Percentiles rank a stretch among this genome's conserved stretches.
Evolutionary conservation across 2,888 invertebrate species (phyloP).

Genomic region (Operophtera brumata): DNA sequence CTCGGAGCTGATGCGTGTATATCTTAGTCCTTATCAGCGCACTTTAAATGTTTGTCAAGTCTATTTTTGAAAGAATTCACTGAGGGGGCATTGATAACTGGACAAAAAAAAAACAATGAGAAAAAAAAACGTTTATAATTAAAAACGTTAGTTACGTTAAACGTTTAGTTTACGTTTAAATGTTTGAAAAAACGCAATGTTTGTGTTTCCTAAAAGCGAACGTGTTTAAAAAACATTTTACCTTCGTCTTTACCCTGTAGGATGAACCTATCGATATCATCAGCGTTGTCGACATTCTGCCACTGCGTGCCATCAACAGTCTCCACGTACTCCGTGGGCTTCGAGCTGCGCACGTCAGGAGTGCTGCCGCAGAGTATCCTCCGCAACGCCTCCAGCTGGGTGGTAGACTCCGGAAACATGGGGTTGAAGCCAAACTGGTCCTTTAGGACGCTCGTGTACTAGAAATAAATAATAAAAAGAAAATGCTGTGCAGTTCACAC

Average conservation of each 20-base stretch:
- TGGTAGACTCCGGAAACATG: slow-evolving; percentile 36
- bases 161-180: too few relatives aligned
- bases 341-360: slow-evolving; percentile 44
- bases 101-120: too few relatives aligned
- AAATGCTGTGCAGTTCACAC: neutral
- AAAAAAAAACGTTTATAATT: too few relatives aligned
- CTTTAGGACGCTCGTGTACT: slow-evolving; percentile 41
- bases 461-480: slow-evolving; percentile 16
- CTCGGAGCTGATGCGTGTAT: too few relatives aligned
- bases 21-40: too few relatives aligned
- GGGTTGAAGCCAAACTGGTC: slow-evolving; percentile 45
- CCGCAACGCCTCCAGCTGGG: slow-evolving; percentile 39
- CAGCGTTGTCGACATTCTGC: slow-evolving; percentile 49
- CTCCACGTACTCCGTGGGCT: slow-evolving; percentile 34
- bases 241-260: slow-evolving; percentile 11
- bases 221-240: neutral
- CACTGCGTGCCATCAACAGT: slow-evolving; percentile 42
- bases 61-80: too few relatives aligned
- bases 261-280: slow-evolving; percentile 43
- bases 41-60: too few relatives aligned
- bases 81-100: too few relatives aligned
- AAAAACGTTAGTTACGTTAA: too few relatives aligned
- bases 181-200: too few relatives aligned
- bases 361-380: slow-evolving; percentile 34
- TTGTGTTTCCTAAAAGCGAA: too few relatives aligned